These are phyloP conservation scores for Dendrocopos noguchii DNA, from an alignment of 2,113 vertebrate species.

Conservation along the genomic window DNA sequence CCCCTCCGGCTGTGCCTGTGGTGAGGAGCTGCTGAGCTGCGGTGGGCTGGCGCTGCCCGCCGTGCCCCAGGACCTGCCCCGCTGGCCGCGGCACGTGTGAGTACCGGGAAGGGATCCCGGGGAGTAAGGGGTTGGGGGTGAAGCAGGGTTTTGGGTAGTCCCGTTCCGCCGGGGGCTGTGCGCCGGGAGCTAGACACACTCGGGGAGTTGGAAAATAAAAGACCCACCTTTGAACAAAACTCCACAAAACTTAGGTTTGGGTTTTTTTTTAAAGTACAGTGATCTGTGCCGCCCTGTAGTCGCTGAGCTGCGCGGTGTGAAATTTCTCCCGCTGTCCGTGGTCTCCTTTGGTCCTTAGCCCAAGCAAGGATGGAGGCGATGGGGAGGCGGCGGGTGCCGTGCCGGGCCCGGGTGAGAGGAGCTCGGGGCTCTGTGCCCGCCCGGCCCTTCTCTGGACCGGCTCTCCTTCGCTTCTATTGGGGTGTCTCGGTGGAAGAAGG, in stretches of 20 bases:
- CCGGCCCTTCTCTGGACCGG: neutral
- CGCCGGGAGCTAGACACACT: neutral
- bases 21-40: constrained; percentile 83
- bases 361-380: neutral
- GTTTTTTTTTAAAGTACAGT: no score
- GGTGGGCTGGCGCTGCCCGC: constrained; percentile 78
- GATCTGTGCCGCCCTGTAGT: neutral
- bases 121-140: neutral
- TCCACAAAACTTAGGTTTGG: accelerated
- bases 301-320: neutral
- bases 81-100: constrained; percentile 89
- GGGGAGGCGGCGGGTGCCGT: neutral
- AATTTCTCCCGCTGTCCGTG: neutral
- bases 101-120: constrained; percentile 54
- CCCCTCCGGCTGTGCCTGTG: constrained; percentile 84
- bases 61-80: constrained; percentile 83
- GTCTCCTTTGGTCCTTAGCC: neutral
- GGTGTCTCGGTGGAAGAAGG: neutral
- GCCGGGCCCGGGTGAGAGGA: neutral
- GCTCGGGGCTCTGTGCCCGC: accelerated
- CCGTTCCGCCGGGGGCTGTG: no score
- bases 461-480: neutral
- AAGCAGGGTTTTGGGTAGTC: accelerated
- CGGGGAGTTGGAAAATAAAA: no score
- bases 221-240: neutral